phyloP scores from a whole-genome alignment of 2,113 vertebrate genomes.

The Halichoeres trimaculatus region DNA sequence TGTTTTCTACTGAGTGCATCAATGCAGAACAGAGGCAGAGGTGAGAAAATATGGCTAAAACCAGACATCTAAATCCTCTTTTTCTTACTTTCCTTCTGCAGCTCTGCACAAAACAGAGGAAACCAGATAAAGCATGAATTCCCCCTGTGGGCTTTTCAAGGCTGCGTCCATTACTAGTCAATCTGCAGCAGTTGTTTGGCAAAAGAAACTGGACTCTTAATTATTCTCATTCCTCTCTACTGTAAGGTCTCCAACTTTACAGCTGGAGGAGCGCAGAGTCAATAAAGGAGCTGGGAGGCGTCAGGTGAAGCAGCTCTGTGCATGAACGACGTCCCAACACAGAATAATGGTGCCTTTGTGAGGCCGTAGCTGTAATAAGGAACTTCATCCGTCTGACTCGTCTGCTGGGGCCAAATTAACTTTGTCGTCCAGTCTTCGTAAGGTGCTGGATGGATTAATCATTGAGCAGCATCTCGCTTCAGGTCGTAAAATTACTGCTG shows the following conservation, averaged over 20 bases:
- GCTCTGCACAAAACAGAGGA: constrained; percentile 38
- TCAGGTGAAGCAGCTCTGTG: constrained; percentile 43
- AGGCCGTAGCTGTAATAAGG: constrained; percentile 39
- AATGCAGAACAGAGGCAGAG: neutral
- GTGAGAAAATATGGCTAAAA: neutral
- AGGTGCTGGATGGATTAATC: constrained; percentile 70
- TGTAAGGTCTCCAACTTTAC: constrained; percentile 59
- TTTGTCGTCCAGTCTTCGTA: constrained; percentile 69
- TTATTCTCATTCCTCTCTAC: constrained; percentile 57
- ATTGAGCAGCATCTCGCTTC: constrained; percentile 5
- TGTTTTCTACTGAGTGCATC: constrained; percentile 19
- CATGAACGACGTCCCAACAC: constrained; percentile 42
- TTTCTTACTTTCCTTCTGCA: constrained; percentile 27
- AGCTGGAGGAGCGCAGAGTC: constrained; percentile 52
- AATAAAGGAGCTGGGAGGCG: constrained; percentile 59
- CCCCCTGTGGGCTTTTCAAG: constrained; percentile 47
- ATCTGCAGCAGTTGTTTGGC: constrained; percentile 73
- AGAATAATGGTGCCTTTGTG: constrained; percentile 72
- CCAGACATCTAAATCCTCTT: neutral
- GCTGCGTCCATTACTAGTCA: constrained; percentile 56
- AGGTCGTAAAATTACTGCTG: neutral
- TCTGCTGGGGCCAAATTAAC: constrained; percentile 61
- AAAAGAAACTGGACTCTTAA: constrained; percentile 25
- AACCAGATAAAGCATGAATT: constrained; percentile 51
- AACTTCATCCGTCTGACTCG: constrained; percentile 50